phyloP scores from a whole-genome alignment of 2,888 invertebrate genomes.

The Augiades crinisus region DNA sequence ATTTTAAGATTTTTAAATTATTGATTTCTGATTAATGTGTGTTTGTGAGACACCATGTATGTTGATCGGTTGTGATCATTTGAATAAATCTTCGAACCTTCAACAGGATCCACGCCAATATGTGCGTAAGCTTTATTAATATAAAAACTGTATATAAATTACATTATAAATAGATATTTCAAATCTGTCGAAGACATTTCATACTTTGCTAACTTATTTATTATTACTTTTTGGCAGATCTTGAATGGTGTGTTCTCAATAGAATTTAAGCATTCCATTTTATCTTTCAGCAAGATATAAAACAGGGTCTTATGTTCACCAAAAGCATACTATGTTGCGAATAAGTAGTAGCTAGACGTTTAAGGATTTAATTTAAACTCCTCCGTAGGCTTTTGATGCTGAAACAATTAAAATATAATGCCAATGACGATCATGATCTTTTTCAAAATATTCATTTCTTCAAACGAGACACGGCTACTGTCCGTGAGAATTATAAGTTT shows the following conservation, averaged over 20 bases:
- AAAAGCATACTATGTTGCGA: constrained; percentile 6
- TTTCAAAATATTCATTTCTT: neutral
- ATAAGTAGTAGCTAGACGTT: neutral
- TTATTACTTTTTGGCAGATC: neutral
- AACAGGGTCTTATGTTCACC: neutral
- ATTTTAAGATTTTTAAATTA: neutral
- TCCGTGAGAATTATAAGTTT: neutral
- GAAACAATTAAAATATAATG: constrained; percentile 71
- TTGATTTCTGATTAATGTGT: constrained; percentile 26
- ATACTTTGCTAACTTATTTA: constrained; percentile 6
- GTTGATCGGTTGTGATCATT: constrained; percentile 59
- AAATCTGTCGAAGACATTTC: constrained; percentile 12
- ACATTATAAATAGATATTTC: constrained; percentile 27
- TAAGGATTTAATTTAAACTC: constrained; percentile 42
- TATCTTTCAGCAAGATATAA: constrained; percentile 1
- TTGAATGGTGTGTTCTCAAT: neutral
- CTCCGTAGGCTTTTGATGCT: constrained; percentile 63
- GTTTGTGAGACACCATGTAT: constrained; percentile 61
- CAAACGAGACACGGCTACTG: neutral
- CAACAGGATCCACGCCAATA: constrained; percentile 56
- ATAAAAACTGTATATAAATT: constrained; percentile 63
- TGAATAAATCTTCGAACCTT: constrained; percentile 59
- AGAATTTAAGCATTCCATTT: constrained; percentile 1
- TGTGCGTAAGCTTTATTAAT: constrained; percentile 58
- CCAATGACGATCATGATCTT: constrained; percentile 41